These are phyloP conservation scores for Babyrousa celebensis DNA, from an alignment of 2,797 vertebrate species.

Conservation along the genomic window DNA sequence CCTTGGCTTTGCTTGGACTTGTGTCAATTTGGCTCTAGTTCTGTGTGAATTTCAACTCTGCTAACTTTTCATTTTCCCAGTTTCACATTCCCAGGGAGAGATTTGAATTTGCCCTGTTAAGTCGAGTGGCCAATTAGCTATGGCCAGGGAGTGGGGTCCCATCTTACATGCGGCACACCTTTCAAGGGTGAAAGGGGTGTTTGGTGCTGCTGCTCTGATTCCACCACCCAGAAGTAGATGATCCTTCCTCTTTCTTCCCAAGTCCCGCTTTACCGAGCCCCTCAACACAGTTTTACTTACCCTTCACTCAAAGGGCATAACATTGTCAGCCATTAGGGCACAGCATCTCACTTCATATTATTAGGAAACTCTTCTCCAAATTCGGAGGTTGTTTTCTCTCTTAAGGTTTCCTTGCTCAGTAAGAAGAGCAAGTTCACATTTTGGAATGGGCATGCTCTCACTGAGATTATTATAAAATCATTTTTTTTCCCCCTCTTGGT, in stretches of 20 bases:
- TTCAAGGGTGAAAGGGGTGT: neutral
- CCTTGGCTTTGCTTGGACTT: neutral
- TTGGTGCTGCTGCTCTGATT: neutral
- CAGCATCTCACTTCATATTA: neutral
- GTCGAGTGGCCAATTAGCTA: neutral
- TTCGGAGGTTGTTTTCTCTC: neutral
- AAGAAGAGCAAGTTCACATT: neutral
- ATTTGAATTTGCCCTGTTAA: neutral
- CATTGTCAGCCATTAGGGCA: neutral
- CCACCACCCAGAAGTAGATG: neutral
- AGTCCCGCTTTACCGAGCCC: neutral
- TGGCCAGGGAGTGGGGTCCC: neutral
- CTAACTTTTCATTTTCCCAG: neutral
- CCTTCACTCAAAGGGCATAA: neutral
- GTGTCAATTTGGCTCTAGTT: neutral
- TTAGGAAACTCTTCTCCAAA: neutral
- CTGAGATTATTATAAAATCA: neutral
- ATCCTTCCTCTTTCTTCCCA: neutral
- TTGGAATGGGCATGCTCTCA: neutral
- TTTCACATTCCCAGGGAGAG: constrained; percentile 9
- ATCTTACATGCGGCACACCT: neutral
- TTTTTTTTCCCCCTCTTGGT: neutral
- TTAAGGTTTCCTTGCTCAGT: neutral
- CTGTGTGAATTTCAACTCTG: neutral
- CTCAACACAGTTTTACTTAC: neutral